phyloP scores from a whole-genome alignment of 2,797 vertebrate species.

The Eospalax fontanierii region DNA sequence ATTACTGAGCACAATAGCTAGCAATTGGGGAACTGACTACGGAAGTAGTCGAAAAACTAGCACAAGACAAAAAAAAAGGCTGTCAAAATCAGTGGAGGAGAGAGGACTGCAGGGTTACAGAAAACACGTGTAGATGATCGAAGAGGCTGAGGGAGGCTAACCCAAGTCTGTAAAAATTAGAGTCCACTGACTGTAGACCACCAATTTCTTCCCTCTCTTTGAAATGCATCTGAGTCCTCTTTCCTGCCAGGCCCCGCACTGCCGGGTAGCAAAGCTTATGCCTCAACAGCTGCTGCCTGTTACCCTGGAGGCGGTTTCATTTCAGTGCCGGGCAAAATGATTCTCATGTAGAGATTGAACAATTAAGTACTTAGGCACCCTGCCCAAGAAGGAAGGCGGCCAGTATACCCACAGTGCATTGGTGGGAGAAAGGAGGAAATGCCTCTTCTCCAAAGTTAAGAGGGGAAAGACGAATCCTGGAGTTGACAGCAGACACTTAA shows the following conservation, averaged over 20 bases:
- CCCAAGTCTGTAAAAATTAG: background rate
- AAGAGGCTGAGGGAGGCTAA: accelerated
- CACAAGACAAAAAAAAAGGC: background rate
- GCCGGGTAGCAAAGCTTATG: background rate
- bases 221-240: background rate
- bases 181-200: background rate
- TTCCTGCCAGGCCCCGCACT: constrained; percentile 39
- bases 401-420: background rate
- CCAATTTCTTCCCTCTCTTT: background rate
- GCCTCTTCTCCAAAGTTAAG: constrained; percentile 34
- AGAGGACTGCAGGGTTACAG: background rate
- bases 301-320: constrained; percentile 40
- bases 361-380: constrained; percentile 67
- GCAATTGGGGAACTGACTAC: constrained; percentile 48
- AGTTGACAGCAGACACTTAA: background rate
- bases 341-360: constrained; percentile 35
- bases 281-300: constrained; percentile 56
- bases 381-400: background rate
- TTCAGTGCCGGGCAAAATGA: constrained; percentile 61
- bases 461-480: constrained; percentile 5
- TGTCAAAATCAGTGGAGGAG: background rate
- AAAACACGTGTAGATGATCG: background rate
- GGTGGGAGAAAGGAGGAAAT: background rate
- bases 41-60: background rate
- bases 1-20: constrained; percentile 47